These are phyloP conservation scores for Platygyra sinensis DNA, from an alignment of 64 coral and sea anemone genomes.

Conservation along the genomic window DNA sequence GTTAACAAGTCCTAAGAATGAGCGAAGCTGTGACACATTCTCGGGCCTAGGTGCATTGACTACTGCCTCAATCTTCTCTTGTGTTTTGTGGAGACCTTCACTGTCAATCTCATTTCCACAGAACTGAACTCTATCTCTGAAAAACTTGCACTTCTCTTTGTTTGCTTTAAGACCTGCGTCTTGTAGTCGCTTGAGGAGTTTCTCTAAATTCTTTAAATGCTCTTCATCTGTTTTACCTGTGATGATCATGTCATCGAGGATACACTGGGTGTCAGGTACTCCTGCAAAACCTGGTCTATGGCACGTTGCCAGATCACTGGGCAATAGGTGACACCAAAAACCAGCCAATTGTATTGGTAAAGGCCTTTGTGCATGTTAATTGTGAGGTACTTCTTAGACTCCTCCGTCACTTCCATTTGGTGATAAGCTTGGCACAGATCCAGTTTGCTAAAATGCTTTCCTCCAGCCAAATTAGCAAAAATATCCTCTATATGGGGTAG, in stretches of 20 bases:
- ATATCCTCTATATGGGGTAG: constrained; percentile 30
- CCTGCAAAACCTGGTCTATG: constrained; percentile 29
- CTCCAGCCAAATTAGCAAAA: constrained; percentile 33
- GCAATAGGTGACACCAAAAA: constrained; percentile 5
- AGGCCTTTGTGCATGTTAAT: constrained; percentile 43
- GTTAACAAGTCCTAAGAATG: constrained; percentile 52
- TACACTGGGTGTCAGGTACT: constrained; percentile 33
- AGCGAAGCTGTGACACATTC: constrained; percentile 44
- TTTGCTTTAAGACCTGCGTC: constrained; percentile 45
- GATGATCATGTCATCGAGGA: constrained; percentile 39
- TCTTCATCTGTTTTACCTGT: constrained; percentile 29
- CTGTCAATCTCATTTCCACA: constrained; percentile 59
- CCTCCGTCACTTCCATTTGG: constrained; percentile 44
- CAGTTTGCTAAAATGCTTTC: constrained; percentile 37
- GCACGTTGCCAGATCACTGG: constrained; percentile 42
- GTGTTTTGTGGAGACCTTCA: constrained; percentile 44
- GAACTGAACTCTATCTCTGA: constrained; percentile 53
- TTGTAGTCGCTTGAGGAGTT: constrained; percentile 41
- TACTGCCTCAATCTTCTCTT: constrained; percentile 55
- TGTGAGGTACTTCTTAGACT: constrained; percentile 36
- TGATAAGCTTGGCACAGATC: constrained; percentile 44
- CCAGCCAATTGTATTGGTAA: constrained; percentile 30
- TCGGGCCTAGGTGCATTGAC: constrained; percentile 34
- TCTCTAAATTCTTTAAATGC: constrained; percentile 40
- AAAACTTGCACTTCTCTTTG: constrained; percentile 53